A percentile compares a stretch with the other conserved stretches of the same genome.
These are phyloP conservation scores for Phyllopteryx taeniolatus DNA, from an alignment of 2,113 vertebrate genomes.

Conservation along the genomic window DNA sequence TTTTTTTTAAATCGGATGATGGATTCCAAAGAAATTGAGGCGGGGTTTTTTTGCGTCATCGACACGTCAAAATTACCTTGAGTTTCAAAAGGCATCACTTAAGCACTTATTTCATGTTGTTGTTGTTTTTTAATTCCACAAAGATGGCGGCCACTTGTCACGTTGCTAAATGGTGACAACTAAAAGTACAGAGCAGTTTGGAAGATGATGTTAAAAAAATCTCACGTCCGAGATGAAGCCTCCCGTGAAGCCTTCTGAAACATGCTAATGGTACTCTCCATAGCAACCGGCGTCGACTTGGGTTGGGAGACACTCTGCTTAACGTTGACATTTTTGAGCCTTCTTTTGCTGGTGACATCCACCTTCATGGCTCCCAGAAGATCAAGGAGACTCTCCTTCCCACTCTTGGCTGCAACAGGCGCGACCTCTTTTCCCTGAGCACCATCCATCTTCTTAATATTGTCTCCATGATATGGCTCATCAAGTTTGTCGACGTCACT, in stretches of 20 bases:
- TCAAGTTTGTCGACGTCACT: not conserved
- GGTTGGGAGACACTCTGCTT: constrained; percentile 29
- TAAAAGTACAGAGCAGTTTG: not conserved
- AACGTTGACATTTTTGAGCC: constrained; percentile 53
- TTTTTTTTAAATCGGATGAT: too few species aligned
- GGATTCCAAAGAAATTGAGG: too few species aligned
- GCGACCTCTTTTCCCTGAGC: not conserved
- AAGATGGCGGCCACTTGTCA: not conserved
- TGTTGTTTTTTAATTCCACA: too few species aligned
- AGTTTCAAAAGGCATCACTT: too few species aligned
- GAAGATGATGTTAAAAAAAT: not conserved
- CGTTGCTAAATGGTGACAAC: not conserved
- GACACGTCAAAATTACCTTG: too few species aligned
- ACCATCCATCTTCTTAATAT: not conserved
- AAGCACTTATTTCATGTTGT: too few species aligned
- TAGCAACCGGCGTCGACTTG: constrained; percentile 5
- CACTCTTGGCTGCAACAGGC: constrained; percentile 23
- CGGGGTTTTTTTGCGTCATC: too few species aligned
- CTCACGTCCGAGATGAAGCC: constrained; percentile 70
- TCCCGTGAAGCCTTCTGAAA: constrained; percentile 59
- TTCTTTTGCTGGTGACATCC: constrained; percentile 77
- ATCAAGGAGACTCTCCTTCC: constrained; percentile 75
- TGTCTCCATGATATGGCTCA: constrained; percentile 5
- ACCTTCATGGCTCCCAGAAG: constrained; percentile 86
- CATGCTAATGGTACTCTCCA: constrained; percentile 54